Percentiles rank a stretch among this genome's conserved stretches.
These are phyloP conservation scores for Phortica okadai DNA, from an alignment of 2,888 invertebrate species.

Conservation along the genomic window DNA sequence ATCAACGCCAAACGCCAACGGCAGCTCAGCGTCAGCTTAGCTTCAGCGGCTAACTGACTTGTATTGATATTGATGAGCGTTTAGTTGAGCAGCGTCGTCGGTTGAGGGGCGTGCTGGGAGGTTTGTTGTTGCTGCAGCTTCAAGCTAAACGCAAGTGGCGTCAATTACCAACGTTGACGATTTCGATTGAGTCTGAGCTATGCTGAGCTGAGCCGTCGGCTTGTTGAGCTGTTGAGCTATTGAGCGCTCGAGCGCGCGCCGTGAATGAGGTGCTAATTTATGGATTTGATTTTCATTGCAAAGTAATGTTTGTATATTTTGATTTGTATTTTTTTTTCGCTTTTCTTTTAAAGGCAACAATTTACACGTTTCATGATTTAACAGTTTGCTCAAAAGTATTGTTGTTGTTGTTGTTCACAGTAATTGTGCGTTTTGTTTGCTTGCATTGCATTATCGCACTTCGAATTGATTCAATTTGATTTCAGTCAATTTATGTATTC, in stretches of 20 bases:
- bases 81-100: too few relatives aligned
- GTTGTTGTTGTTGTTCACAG: not conserved
- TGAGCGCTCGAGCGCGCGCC: slow-evolving; percentile 4
- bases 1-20: slow-evolving; percentile 47
- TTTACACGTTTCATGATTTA: slow-evolving; percentile 54
- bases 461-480: not conserved
- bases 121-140: not conserved
- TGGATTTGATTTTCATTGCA: slow-evolving; percentile 61
- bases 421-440: not conserved
- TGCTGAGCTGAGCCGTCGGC: too few relatives aligned
- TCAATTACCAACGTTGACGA: slow-evolving; percentile 37
- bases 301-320: slow-evolving; percentile 42
- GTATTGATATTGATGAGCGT: too few relatives aligned
- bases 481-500: not conserved
- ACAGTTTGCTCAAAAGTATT: slow-evolving; percentile 1
- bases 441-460: not conserved
- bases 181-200: slow-evolving; percentile 37
- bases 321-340: slow-evolving; percentile 47
- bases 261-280: slow-evolving; percentile 71
- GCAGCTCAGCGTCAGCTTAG: not conserved
- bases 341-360: slow-evolving; percentile 47
- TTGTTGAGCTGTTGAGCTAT: not conserved
- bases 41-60: too few relatives aligned
- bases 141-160: slow-evolving; percentile 12
- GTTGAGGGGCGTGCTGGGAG: not conserved